Evolutionary conservation across 2,888 invertebrate genomes (phyloP).

Genomic region (Odontocolon sp.): DNA sequence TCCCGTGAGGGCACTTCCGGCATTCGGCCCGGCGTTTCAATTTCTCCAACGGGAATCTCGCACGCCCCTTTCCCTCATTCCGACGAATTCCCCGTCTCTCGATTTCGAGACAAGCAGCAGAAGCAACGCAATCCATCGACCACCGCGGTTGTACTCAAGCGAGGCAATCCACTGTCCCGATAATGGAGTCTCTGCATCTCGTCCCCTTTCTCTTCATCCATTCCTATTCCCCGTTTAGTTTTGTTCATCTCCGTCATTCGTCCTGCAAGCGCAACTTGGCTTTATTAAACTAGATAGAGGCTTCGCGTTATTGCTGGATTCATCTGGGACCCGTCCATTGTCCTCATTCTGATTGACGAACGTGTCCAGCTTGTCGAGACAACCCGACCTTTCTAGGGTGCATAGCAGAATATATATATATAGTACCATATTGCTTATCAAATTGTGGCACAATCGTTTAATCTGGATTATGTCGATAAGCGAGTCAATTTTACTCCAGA

Average conservation of each 20-base stretch:
- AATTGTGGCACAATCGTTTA: no score
- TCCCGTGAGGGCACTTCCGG: slow-evolving; percentile 36
- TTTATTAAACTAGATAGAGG: slow-evolving; percentile 12
- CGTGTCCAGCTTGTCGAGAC: slow-evolving; percentile 47
- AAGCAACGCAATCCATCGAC: slow-evolving; percentile 39
- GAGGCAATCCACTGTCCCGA: slow-evolving; percentile 29
- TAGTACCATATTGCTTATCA: neutral
- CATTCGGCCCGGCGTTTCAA: slow-evolving; percentile 45
- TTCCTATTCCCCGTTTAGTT: slow-evolving; percentile 2
- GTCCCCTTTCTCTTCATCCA: neutral
- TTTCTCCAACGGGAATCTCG: slow-evolving; percentile 46
- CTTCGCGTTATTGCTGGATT: slow-evolving; percentile 32
- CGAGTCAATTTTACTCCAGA: no score
- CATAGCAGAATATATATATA: neutral
- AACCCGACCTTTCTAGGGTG: slow-evolving; percentile 1
- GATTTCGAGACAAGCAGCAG: slow-evolving; percentile 9
- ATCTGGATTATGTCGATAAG: no score
- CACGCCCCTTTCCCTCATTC: neutral
- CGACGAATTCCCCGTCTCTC: slow-evolving; percentile 39
- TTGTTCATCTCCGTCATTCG: slow-evolving; percentile 3
- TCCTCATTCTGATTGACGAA: slow-evolving; percentile 48
- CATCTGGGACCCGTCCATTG: slow-evolving; percentile 24
- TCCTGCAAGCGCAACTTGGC: slow-evolving; percentile 24
- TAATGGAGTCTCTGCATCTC: slow-evolving; percentile 38
- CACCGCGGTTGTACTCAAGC: slow-evolving; percentile 14